A percentile compares a stretch with the other conserved stretches of the same genome.
phyloP scores from a whole-genome alignment of 1,140 invertebrate species.

The Trichonephila clavipes region DNA sequence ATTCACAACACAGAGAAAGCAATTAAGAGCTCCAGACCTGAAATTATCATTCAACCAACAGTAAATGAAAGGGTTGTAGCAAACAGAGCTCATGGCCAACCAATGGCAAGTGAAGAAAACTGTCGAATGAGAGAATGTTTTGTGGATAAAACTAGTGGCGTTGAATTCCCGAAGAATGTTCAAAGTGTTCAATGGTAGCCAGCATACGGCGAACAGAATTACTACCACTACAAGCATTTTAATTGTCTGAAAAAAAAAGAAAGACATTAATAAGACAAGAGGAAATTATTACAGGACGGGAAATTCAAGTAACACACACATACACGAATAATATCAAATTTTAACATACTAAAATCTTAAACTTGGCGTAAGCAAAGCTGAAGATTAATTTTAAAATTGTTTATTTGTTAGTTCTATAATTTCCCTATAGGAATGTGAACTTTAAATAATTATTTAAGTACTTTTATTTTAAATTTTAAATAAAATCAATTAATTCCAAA shows the following conservation, averaged over 20 bases:
- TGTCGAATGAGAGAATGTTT: slow-evolving; percentile 79
- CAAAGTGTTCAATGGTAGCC: slow-evolving; percentile 81
- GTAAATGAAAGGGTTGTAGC: slow-evolving; percentile 84
- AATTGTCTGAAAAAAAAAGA: slow-evolving; percentile 79
- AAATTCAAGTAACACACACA: too few relatives aligned
- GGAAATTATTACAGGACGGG: slow-evolving; percentile 72
- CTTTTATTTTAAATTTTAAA: too few relatives aligned
- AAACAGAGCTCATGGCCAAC: slow-evolving; percentile 87
- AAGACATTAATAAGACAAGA: background rate
- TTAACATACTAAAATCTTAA: too few relatives aligned
- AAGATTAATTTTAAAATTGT: too few relatives aligned
- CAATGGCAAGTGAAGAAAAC: slow-evolving; percentile 85
- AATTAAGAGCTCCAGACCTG: slow-evolving; percentile 85
- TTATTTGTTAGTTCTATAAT: too few relatives aligned
- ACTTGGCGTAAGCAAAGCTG: too few relatives aligned
- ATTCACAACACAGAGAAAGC: slow-evolving; percentile 90
- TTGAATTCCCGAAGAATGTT: slow-evolving; percentile 79
- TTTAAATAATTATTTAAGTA: too few relatives aligned
- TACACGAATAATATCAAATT: too few relatives aligned
- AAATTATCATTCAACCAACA: slow-evolving; percentile 81
- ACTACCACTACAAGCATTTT: slow-evolving; percentile 83
- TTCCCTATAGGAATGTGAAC: too few relatives aligned
- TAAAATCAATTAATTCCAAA: too few relatives aligned
- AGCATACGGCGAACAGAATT: slow-evolving; percentile 82
- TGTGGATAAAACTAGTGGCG: slow-evolving; percentile 77